phyloP scores from a whole-genome alignment of 1,140 invertebrate genomes.

The Manduca sexta region DNA sequence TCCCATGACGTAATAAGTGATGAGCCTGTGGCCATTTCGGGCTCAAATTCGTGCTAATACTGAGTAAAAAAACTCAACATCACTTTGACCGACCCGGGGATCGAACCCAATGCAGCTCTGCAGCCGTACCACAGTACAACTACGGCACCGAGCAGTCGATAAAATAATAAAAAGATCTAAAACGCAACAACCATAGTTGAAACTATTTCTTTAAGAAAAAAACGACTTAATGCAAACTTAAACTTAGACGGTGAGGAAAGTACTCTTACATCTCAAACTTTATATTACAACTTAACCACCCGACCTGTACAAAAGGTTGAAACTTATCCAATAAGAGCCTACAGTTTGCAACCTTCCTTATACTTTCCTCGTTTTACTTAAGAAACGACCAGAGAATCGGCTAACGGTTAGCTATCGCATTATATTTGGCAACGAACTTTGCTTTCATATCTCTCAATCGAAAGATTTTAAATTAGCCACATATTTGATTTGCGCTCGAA shows the following conservation, averaged over 20 bases:
- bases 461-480: too few species aligned
- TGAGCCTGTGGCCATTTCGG: too few species aligned
- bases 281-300: slow-evolving; percentile 50
- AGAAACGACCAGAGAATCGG: slow-evolving; percentile 15
- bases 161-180: too few species aligned
- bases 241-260: slow-evolving; percentile 17
- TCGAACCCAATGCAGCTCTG: too few species aligned
- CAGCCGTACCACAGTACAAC: too few species aligned
- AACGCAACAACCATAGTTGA: background rate
- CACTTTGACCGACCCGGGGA: too few species aligned
- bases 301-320: slow-evolving; percentile 32
- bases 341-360: slow-evolving; percentile 24
- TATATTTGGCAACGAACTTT: background rate
- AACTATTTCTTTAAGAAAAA: slow-evolving; percentile 8
- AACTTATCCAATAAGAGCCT: slow-evolving; percentile 51
- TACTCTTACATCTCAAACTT: slow-evolving; percentile 37
- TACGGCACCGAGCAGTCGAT: too few species aligned
- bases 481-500: too few species aligned
- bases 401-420: slow-evolving; percentile 4
- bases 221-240: slow-evolving; percentile 27
- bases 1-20: too few species aligned
- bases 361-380: slow-evolving; percentile 23
- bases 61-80: too few species aligned
- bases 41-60: too few species aligned
- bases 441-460: too few species aligned